Percentiles rank a stretch among this genome's conserved stretches.
phyloP scores from a whole-genome alignment of 2,113 vertebrate genomes.

The Rutilus rutilus region DNA sequence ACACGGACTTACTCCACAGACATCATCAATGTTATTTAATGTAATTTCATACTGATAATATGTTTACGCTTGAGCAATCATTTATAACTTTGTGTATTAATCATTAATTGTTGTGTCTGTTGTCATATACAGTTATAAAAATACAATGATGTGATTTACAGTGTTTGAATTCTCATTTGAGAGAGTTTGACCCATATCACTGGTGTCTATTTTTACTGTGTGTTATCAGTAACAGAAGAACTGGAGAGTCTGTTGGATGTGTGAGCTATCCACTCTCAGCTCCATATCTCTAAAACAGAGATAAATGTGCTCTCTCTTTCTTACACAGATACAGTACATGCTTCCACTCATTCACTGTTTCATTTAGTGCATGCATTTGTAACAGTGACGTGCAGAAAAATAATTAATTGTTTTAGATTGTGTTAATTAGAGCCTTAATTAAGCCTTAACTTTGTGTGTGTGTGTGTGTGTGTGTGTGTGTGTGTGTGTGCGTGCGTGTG shows the following conservation, averaged over 20 bases:
- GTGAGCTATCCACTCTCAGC: slow-evolving; percentile 59
- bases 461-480: background rate
- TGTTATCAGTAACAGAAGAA: slow-evolving; percentile 40
- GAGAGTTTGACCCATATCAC: background rate
- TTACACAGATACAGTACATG: background rate
- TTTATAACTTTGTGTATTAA: background rate
- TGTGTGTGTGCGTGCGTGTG: background rate
- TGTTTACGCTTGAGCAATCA: background rate
- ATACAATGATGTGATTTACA: background rate
- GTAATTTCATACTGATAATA: background rate
- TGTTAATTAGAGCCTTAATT: background rate
- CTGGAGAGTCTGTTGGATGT: slow-evolving; percentile 47
- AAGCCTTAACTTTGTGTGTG: too few relatives aligned
- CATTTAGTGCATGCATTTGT: background rate
- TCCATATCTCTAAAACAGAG: slow-evolving; percentile 63
- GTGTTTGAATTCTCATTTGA: background rate
- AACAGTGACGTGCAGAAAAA: background rate
- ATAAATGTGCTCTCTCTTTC: slow-evolving; percentile 54
- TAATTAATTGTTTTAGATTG: background rate
- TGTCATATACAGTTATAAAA: background rate
- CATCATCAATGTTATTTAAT: background rate
- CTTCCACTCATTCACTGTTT: background rate
- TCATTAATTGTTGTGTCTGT: background rate
- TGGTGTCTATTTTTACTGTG: slow-evolving; percentile 53
- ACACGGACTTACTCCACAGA: background rate